phyloP scores from a whole-genome alignment of 1,140 invertebrate genomes.

The Drosophila saltans region DNA sequence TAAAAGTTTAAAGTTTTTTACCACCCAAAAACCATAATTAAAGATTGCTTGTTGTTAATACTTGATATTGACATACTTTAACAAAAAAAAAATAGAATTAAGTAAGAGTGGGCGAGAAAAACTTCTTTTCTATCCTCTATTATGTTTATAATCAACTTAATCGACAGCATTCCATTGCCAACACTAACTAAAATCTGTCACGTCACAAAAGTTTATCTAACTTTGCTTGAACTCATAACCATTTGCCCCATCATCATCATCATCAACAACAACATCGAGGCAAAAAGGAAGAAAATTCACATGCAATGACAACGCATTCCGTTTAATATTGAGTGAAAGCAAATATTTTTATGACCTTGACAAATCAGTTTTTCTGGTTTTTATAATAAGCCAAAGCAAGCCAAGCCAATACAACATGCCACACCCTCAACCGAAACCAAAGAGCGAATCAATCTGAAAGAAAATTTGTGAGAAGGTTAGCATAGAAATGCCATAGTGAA shows the following conservation, averaged over 20 bases:
- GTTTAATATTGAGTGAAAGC: constrained; percentile 65
- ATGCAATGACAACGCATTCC: constrained; percentile 55
- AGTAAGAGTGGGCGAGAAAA: background rate
- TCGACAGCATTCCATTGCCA: constrained; percentile 58
- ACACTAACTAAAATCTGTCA: constrained; percentile 48
- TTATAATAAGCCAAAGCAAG: constrained; percentile 67
- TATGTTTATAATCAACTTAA: constrained; percentile 64
- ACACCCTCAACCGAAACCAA: constrained; percentile 22
- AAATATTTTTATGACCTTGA: constrained; percentile 73
- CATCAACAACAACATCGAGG: background rate
- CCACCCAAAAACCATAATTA: background rate
- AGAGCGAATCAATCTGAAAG: constrained; percentile 49
- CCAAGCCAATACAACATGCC: constrained; percentile 38
- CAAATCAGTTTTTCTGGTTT: constrained; percentile 75
- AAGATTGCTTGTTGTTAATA: background rate
- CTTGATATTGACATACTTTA: no score
- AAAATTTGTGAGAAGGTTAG: constrained; percentile 1
- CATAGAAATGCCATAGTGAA: constrained; percentile 45
- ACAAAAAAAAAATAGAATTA: background rate
- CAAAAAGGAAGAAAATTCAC: constrained; percentile 29
- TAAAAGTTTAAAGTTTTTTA: no score
- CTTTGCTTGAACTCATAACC: constrained; percentile 28
- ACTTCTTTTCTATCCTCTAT: constrained; percentile 26
- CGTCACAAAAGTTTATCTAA: constrained; percentile 59
- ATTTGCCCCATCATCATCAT: constrained; percentile 39